Evolutionary conservation across 2,113 vertebrate species (phyloP).

Genomic region (Shinisaurus crocodilurus): DNA sequence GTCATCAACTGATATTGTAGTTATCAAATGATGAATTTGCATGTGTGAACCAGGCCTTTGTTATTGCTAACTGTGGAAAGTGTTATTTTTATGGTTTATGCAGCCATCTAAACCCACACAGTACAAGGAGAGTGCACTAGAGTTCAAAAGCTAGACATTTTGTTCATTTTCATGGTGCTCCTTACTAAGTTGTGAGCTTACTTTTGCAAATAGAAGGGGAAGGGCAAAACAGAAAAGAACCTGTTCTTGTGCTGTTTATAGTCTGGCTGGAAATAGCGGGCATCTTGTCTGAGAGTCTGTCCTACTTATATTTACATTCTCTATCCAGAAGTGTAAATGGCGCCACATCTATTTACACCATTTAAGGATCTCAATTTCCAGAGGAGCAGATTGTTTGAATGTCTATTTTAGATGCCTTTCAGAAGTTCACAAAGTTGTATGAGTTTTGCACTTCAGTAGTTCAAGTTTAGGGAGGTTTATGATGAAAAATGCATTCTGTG

Average conservation of each 20-base stretch:
- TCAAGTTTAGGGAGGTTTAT: background rate
- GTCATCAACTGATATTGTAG: background rate
- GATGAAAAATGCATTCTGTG: background rate
- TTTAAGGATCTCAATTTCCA: background rate
- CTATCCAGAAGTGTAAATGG: background rate
- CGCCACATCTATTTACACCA: background rate
- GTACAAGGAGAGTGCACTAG: background rate
- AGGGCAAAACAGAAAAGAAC: background rate
- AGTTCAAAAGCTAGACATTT: conserved; percentile 1
- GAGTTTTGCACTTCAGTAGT: background rate
- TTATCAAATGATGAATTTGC: background rate
- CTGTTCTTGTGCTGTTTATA: conserved; percentile 1
- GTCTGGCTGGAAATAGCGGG: background rate
- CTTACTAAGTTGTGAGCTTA: background rate
- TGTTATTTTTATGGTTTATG: background rate
- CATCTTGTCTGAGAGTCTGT: conserved; percentile 1
- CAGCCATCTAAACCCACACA: background rate
- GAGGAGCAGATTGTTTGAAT: background rate
- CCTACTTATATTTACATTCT: background rate
- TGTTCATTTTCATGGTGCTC: conserved; percentile 9
- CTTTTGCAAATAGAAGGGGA: background rate
- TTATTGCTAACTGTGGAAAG: background rate
- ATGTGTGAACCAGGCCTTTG: background rate
- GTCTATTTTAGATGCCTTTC: background rate
- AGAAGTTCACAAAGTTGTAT: background rate